Percentiles rank a stretch among this genome's conserved stretches.
Conservation (phyloP, 2,113 vertebrate species). For the Petrocephalus microphthalmus region DNA sequence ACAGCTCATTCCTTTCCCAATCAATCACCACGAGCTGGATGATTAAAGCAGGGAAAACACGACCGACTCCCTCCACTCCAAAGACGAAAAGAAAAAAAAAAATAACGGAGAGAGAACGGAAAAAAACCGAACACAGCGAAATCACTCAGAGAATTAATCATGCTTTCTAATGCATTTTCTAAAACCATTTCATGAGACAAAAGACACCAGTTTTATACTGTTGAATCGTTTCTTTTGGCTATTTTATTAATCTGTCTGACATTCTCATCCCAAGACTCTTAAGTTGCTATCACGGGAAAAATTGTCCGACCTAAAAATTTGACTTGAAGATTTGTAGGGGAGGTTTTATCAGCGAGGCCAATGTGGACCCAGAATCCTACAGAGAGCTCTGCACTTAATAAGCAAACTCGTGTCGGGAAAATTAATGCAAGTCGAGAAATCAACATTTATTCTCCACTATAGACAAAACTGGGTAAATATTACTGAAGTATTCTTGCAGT, state of each 20-base stretch:
- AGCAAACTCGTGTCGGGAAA: not conserved
- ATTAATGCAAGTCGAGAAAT: not conserved
- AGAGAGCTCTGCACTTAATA: not conserved
- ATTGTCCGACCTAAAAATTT: not conserved
- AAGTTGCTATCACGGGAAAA: not conserved
- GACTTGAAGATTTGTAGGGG: not conserved
- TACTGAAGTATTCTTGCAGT: not conserved
- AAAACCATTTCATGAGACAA: not conserved
- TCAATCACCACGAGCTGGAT: slow-evolving; percentile 66
- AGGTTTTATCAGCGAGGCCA: not conserved
- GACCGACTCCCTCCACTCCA: not conserved
- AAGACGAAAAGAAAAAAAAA: not conserved
- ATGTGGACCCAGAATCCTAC: not conserved
- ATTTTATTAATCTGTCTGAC: not conserved
- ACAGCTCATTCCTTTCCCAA: slow-evolving; percentile 68
- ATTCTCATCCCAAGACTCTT: not conserved
- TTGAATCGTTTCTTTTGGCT: not conserved
- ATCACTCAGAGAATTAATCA: slow-evolving; percentile 2
- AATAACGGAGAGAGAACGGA: not conserved
- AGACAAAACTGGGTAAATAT: not conserved
- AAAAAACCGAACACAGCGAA: not conserved
- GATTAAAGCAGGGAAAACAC: slow-evolving; percentile 56
- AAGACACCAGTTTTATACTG: not conserved
- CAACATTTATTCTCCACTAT: not conserved
- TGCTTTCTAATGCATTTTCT: not conserved